phyloP scores from a whole-genome alignment of 1,140 invertebrate genomes.

The Diachasmimorpha longicaudata region DNA sequence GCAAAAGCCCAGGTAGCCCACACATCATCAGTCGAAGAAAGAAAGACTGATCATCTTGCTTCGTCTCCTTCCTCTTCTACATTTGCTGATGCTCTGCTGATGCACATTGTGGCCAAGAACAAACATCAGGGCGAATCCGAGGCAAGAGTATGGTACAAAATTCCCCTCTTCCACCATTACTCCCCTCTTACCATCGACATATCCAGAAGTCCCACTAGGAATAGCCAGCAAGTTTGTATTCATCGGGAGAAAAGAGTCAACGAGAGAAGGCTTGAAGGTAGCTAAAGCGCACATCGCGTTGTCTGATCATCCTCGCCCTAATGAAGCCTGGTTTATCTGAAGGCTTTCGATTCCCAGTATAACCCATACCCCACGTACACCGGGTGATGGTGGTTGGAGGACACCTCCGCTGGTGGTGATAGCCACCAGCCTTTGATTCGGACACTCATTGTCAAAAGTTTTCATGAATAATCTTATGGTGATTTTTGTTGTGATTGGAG shows the following conservation, averaged over 20 bases:
- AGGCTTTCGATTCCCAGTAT: slow-evolving; percentile 63
- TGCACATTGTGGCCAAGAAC: background rate
- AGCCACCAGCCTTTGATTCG: slow-evolving; percentile 47
- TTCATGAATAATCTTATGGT: background rate
- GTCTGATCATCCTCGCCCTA: slow-evolving; percentile 64
- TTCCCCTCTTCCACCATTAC: background rate
- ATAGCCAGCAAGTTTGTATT: background rate
- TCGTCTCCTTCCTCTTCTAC: background rate
- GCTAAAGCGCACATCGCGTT: slow-evolving; percentile 49
- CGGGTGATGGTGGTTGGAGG: slow-evolving; percentile 40
- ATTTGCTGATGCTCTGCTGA: background rate
- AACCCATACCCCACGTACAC: slow-evolving; percentile 54
- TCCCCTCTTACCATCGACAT: background rate
- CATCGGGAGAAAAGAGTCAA: background rate
- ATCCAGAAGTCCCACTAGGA: background rate
- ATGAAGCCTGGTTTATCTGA: slow-evolving; percentile 64
- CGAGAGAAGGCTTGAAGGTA: background rate
- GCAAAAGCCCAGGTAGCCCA: background rate
- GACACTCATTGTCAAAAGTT: slow-evolving; percentile 58
- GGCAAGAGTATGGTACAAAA: background rate
- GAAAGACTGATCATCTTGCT: background rate
- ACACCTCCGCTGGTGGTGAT: slow-evolving; percentile 61
- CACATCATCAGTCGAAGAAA: background rate
- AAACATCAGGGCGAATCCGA: background rate
- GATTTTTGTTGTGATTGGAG: background rate